Conservation (phyloP, 53 echinoderm and acorn worm species). For the Apostichopus leukothele region DNA sequence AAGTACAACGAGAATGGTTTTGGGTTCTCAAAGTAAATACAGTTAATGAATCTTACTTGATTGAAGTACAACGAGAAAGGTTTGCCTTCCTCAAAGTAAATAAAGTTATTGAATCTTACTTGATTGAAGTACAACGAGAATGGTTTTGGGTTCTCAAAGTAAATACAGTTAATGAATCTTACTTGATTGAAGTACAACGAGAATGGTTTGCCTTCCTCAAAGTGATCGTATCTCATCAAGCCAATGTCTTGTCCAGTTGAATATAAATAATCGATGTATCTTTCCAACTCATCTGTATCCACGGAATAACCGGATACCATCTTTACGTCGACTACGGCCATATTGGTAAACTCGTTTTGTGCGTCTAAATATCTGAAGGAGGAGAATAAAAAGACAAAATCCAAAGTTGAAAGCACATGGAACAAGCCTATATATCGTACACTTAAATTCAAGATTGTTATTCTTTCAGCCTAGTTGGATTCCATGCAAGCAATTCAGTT, state of each 20-base stretch:
- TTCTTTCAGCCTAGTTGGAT: too few species aligned
- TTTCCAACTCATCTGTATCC: conserved; percentile 59
- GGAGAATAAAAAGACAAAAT: not conserved
- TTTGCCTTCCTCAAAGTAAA: conserved; percentile 36
- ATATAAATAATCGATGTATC: not conserved
- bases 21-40: not conserved
- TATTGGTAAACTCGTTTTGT: conserved; percentile 63
- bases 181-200: conserved; percentile 84
- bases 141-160: conserved; percentile 45
- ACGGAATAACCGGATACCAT: conserved; percentile 80
- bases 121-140: conserved; percentile 78
- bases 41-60: conserved; percentile 47
- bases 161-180: not conserved
- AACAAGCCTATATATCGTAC: too few species aligned
- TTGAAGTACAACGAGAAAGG: conserved; percentile 81
- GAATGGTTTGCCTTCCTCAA: conserved; percentile 67
- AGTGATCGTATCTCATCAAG: conserved; percentile 59
- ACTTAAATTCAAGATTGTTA: too few species aligned
- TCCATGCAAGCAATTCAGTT: too few species aligned
- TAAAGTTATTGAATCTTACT: conserved; percentile 35
- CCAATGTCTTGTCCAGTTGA: conserved; percentile 44
- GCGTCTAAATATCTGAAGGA: conserved; percentile 49
- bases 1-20: conserved; percentile 78
- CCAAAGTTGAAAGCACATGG: too few species aligned
- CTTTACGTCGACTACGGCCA: conserved; percentile 84